These are phyloP conservation scores for Phoenicopterus ruber DNA, from an alignment of 2,113 vertebrate genomes.

Conservation along the genomic window DNA sequence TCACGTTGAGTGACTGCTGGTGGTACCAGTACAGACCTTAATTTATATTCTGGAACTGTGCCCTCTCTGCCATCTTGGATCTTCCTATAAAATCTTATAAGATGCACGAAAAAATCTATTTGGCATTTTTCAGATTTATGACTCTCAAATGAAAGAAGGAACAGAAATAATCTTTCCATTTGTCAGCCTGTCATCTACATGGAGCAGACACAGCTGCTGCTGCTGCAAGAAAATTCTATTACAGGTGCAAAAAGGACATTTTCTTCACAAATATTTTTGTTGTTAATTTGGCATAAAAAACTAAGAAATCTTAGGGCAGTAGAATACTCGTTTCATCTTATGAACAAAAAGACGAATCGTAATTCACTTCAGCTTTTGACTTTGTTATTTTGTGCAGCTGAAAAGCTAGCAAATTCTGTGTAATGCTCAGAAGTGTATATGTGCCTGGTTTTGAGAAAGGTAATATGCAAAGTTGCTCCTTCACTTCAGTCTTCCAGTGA, in stretches of 20 bases:
- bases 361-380: not conserved
- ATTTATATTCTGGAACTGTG: constrained; percentile 53
- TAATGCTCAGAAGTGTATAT: not conserved
- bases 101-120: constrained; percentile 52
- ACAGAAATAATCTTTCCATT: constrained; percentile 63
- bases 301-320: not conserved
- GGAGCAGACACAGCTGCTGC: constrained; percentile 27
- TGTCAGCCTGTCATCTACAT: constrained; percentile 53
- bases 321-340: not conserved
- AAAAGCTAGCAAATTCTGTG: not conserved
- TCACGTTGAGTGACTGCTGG: constrained; percentile 9
- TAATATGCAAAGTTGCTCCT: not conserved
- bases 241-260: constrained; percentile 43
- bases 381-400: not conserved
- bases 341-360: not conserved
- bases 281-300: constrained; percentile 46
- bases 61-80: constrained; percentile 50
- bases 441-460: not conserved
- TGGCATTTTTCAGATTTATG: constrained; percentile 61
- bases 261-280: constrained; percentile 14
- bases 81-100: constrained; percentile 45
- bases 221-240: constrained; percentile 45
- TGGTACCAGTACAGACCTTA: constrained; percentile 13
- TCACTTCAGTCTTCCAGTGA: not conserved
- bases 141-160: constrained; percentile 50